Percentiles rank a stretch among this genome's conserved stretches.
Evolutionary conservation across 2,888 invertebrate species (phyloP).

Genomic region (Labia minor): DNA sequence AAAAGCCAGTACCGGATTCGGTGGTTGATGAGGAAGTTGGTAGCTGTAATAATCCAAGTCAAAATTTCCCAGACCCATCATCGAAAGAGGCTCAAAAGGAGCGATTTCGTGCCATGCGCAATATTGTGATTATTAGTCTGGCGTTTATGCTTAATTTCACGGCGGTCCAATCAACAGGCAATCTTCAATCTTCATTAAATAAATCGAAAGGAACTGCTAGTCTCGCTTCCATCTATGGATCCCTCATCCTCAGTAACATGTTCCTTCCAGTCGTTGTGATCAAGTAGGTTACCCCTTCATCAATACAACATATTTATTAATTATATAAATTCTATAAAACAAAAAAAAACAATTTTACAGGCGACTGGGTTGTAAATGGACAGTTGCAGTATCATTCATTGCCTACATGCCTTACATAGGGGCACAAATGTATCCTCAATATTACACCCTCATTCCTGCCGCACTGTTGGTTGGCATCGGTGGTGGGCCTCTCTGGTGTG

Average conservation of each 20-base stretch:
- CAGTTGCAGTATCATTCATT: slow-evolving; percentile 70
- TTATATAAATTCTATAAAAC: too few species aligned
- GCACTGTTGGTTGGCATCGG: slow-evolving; percentile 76
- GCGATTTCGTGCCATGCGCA: background rate
- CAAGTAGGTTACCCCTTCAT: too few species aligned
- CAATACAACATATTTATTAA: too few species aligned
- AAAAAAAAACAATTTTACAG: too few species aligned
- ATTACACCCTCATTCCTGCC: slow-evolving; percentile 72
- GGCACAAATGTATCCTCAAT: slow-evolving; percentile 79
- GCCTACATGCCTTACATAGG: slow-evolving; percentile 87
- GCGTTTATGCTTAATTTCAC: slow-evolving; percentile 57
- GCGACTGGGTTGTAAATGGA: slow-evolving; percentile 84
- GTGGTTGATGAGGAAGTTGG: too few species aligned
- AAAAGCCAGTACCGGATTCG: too few species aligned
- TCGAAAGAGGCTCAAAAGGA: background rate
- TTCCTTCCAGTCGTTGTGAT: slow-evolving; percentile 42
- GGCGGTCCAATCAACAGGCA: slow-evolving; percentile 49
- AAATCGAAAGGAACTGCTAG: slow-evolving; percentile 39
- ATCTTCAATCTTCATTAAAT: slow-evolving; percentile 45
- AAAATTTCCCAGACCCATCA: background rate
- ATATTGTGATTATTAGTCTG: slow-evolving; percentile 35
- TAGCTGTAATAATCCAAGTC: background rate
- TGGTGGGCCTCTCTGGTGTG: slow-evolving; percentile 90
- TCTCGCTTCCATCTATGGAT: slow-evolving; percentile 42
- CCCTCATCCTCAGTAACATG: slow-evolving; percentile 42